Conservation (phyloP, 23 tunicate genomes). For the Styela clava region DNA sequence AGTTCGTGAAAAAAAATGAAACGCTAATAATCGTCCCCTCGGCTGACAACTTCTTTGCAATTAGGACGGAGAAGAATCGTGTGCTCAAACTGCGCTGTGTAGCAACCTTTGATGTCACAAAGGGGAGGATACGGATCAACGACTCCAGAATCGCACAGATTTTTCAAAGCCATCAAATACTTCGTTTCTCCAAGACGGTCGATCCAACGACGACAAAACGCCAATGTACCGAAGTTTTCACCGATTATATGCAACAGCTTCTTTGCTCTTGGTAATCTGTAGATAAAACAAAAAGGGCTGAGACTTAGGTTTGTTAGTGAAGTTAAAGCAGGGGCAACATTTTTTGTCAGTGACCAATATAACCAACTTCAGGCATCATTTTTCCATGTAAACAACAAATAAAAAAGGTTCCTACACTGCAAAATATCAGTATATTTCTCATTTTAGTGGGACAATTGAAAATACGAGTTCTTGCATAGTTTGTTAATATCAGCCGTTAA, state of each 20-base stretch:
- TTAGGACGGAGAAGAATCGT: slow-evolving; percentile 89
- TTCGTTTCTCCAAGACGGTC: slow-evolving; percentile 92
- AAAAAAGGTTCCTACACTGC: not conserved
- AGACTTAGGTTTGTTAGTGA: not conserved
- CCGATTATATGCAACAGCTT: slow-evolving; percentile 67
- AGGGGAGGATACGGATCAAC: slow-evolving; percentile 95
- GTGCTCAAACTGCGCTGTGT: slow-evolving; percentile 99
- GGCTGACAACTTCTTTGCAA: slow-evolving; percentile 97
- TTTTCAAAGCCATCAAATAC: slow-evolving; percentile 88
- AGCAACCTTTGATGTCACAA: slow-evolving; percentile 90
- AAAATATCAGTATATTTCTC: too few relatives aligned
- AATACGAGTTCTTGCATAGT: too few relatives aligned
- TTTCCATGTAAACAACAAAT: not conserved
- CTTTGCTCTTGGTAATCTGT: slow-evolving; percentile 79
- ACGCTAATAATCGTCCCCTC: slow-evolving; percentile 84
- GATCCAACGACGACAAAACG: slow-evolving; percentile 99
- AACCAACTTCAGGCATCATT: not conserved
- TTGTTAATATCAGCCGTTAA: too few relatives aligned
- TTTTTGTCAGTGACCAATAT: not conserved
- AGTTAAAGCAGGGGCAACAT: not conserved
- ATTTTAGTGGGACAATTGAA: too few relatives aligned
- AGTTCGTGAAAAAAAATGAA: too few relatives aligned
- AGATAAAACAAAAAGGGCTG: slow-evolving; percentile 16
- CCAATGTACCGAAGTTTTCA: slow-evolving; percentile 94
- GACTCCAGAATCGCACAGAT: slow-evolving; percentile 81